These are phyloP conservation scores for Agriopis marginaria DNA, from an alignment of 2,888 invertebrate genomes.

Conservation along the genomic window DNA sequence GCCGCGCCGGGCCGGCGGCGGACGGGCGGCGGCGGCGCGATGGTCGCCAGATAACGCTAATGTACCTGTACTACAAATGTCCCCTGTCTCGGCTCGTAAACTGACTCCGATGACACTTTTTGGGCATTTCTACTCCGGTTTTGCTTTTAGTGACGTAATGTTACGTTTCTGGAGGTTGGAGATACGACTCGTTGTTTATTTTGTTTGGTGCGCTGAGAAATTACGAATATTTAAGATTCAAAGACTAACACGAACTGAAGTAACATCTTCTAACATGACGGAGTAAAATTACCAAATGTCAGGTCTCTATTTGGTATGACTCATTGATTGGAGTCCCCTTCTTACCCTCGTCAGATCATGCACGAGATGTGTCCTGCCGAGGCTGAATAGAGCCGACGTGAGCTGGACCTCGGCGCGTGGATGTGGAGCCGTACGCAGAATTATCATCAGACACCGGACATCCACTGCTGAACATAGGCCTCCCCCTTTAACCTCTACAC, in stretches of 20 bases:
- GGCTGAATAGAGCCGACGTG: too few species aligned
- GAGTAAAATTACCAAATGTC: too few species aligned
- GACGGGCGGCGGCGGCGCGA: slow-evolving; percentile 15
- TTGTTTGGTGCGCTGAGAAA: background rate
- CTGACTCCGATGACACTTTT: slow-evolving; percentile 20
- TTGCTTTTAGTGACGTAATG: slow-evolving; percentile 29
- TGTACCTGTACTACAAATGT: slow-evolving; percentile 61
- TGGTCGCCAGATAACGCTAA: slow-evolving; percentile 30
- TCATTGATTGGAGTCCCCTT: too few species aligned
- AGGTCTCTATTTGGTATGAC: too few species aligned
- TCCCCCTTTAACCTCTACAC: too few species aligned
- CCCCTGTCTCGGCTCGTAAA: slow-evolving; percentile 28
- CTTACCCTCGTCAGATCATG: too few species aligned
- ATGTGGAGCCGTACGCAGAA: too few species aligned
- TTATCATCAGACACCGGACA: too few species aligned
- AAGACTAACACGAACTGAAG: background rate
- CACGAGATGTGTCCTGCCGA: too few species aligned
- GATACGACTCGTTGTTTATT: slow-evolving; percentile 5
- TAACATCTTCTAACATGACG: too few species aligned
- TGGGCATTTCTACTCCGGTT: slow-evolving; percentile 22
- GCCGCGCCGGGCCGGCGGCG: slow-evolving; percentile 1
- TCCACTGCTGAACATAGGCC: too few species aligned
- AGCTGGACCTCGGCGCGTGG: too few species aligned
- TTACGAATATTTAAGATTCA: background rate
- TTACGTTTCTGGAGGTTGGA: slow-evolving; percentile 8